Base-by-base conservation (phyloP, 2,113 vertebrate genomes). In the Anas platyrhynchos region DNA sequence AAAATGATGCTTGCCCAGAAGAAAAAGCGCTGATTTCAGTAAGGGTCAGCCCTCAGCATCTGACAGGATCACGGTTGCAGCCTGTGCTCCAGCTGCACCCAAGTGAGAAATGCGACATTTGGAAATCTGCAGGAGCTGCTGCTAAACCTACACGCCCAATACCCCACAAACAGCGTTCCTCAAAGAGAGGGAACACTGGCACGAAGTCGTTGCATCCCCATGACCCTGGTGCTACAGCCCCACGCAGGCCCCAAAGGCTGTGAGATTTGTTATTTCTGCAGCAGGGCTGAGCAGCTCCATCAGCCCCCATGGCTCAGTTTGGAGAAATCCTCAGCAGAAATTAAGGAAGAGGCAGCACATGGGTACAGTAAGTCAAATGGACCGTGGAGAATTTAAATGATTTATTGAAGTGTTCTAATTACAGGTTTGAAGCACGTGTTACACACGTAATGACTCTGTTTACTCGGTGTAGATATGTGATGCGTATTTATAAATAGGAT, bases 191-290 rank as follows among this genome's bases (percentile, higher is more conserved):
- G 43, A 15, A 32, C 9, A 1, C 26, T 12, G 38, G 76, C 31
- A 31, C 18, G 0, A 3, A 1, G 16, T 4, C 21, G 0, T 32
- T 1, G 4, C 4, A 11, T 4, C 26, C 61, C 34, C 55, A 9
- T 1, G 21, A 0, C 31, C 23, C 21, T 2, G 7, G 61, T 3
- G 34, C 48, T 18, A 6, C 38, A 14, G 38, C 1, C 38, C 16
- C 9, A 0, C 3, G 1, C 0, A 26, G n/a, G 36, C 8, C 18
- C 22, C 0, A 0, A 6, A 34, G 59, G 36, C 21, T n/a, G 22
- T 3, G 6, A 9, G 20, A 5, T 31, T 9, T 10, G 9, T 20
- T 3, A 11, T 32, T 26, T 54, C 21, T 8, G 7, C 41, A 16
- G 41, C 23, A 9, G 54, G 32, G 22, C 31, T 18, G 52, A 14